phyloP scores from a whole-genome alignment of 2,113 vertebrate genomes.

The Castor canadensis region DNA sequence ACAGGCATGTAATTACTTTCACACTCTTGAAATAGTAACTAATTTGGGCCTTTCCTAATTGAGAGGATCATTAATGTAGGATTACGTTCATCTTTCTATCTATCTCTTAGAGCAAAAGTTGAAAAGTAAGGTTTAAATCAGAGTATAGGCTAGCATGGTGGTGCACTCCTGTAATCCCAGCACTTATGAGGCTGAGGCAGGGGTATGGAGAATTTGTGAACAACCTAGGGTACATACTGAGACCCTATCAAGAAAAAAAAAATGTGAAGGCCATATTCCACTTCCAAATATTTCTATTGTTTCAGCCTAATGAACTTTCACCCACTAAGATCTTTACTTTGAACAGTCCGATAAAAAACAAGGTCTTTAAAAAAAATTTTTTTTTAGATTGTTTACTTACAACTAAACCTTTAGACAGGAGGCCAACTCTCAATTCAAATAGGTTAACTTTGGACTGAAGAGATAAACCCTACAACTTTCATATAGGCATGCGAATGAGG shows the following conservation, averaged over 20 bases:
- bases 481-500: slow-evolving; percentile 66
- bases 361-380: slow-evolving; percentile 42
- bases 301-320: slow-evolving; percentile 79
- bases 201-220: background rate
- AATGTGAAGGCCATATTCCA: slow-evolving; percentile 38
- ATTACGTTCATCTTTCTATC: background rate
- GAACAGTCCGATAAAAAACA: slow-evolving; percentile 80
- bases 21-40: background rate
- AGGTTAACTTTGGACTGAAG: slow-evolving; percentile 80
- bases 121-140: slow-evolving; percentile 43
- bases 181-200: background rate
- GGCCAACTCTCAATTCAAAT: slow-evolving; percentile 74
- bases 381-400: slow-evolving; percentile 71
- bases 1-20: background rate
- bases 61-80: background rate
- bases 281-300: slow-evolving; percentile 59
- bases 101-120: background rate
- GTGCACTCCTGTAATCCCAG: background rate
- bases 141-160: background rate
- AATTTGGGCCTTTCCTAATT: slow-evolving; percentile 12
- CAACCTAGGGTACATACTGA: background rate
- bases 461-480: slow-evolving; percentile 65
- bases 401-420: slow-evolving; percentile 63
- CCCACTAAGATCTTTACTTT: slow-evolving; percentile 78
- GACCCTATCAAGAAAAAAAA: background rate